Conservation (phyloP, 2,888 invertebrate species). For the Odontocolon sp. region DNA sequence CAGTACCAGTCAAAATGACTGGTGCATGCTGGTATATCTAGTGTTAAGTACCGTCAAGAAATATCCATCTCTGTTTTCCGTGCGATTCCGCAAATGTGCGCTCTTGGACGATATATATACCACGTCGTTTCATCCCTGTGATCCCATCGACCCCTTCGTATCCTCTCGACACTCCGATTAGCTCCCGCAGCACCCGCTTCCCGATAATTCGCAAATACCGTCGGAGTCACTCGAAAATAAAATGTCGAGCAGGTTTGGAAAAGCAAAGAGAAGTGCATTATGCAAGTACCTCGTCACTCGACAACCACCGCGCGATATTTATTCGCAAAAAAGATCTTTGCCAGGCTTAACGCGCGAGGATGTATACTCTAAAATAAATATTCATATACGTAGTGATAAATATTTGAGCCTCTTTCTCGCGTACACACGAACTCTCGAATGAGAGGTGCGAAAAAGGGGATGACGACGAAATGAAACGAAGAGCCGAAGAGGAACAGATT, state of each 20-base stretch:
- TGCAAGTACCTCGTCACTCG: slow-evolving; percentile 25
- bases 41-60: slow-evolving; percentile 12
- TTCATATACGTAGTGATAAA: neutral
- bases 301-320: neutral
- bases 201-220: slow-evolving; percentile 52
- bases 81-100: neutral
- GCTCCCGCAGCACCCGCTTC: no score
- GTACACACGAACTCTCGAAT: neutral
- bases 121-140: neutral
- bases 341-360: neutral
- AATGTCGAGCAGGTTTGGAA: slow-evolving; percentile 34
- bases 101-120: no score
- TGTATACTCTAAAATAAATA: neutral
- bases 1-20: no score
- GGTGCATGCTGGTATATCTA: no score
- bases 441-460: neutral
- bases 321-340: neutral
- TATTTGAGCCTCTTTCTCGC: no score
- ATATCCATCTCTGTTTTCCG: slow-evolving; percentile 5
- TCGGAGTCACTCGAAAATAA: slow-evolving; percentile 47
- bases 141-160: slow-evolving; percentile 5
- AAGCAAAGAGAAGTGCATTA: slow-evolving; percentile 30
- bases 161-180: no score
- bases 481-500: slow-evolving; percentile 18
- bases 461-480: neutral